phyloP scores from a whole-genome alignment of 2,113 vertebrate genomes.

The Pelmatolapia mariae region DNA sequence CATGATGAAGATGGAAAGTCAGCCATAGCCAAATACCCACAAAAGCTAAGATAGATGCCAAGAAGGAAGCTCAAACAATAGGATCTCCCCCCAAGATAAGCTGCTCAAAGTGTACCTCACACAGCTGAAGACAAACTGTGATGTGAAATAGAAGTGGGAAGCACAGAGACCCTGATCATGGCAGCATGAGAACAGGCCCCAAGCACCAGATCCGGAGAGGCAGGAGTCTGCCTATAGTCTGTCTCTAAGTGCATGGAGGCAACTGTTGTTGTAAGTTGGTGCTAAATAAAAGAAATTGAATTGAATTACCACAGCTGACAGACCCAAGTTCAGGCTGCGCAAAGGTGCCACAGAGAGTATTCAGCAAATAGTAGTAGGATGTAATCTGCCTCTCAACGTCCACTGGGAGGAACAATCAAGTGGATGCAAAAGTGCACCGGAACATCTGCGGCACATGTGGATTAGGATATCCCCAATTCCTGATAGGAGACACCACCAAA shows the following conservation, averaged over 20 bases:
- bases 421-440: background rate
- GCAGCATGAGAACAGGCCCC: background rate
- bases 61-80: background rate
- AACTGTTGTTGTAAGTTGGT: background rate
- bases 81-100: background rate
- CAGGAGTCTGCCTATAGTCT: background rate
- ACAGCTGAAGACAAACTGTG: background rate
- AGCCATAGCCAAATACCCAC: background rate
- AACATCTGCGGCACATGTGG: background rate
- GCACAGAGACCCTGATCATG: background rate
- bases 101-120: background rate
- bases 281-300: background rate
- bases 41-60: background rate
- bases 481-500: background rate
- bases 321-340: background rate
- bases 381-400: background rate
- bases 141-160: background rate
- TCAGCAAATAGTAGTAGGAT: background rate
- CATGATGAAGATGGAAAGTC: background rate
- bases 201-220: background rate
- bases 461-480: background rate
- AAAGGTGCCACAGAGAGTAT: background rate
- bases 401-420: background rate
- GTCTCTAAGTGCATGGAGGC: background rate
- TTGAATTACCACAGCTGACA: background rate